Evolutionary conservation across 2,888 invertebrate genomes (phyloP).

Genomic region (Cataglyphis livida): DNA sequence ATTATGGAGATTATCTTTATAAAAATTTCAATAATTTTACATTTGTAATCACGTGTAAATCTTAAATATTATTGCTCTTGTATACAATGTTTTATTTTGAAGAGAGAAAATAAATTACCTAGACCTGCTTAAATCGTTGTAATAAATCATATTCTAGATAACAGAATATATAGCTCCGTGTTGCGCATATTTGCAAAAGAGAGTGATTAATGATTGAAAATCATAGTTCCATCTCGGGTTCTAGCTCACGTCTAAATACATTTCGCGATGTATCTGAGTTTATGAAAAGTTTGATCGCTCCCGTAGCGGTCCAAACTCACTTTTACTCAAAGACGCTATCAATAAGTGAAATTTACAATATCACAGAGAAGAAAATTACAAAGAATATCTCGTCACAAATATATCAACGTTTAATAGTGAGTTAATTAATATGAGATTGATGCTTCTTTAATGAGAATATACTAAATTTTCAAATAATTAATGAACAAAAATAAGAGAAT

Average conservation of each 20-base stretch:
- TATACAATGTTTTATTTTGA: not conserved
- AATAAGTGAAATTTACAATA: not conserved
- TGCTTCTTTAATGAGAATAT: not conserved
- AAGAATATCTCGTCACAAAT: not conserved
- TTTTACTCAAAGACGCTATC: not conserved
- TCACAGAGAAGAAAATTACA: not conserved
- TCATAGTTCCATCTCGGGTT: not conserved
- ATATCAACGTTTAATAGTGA: not conserved
- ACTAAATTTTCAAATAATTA: not conserved
- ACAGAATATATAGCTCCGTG: not conserved
- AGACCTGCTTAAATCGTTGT: not conserved
- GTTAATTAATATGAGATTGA: not conserved
- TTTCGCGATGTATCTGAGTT: conserved; percentile 8
- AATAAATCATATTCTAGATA: conserved; percentile 32
- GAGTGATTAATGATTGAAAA: conserved; percentile 32
- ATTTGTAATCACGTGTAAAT: not conserved
- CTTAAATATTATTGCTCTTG: not conserved
- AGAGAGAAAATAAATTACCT: not conserved
- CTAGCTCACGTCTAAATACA: not conserved
- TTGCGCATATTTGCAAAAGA: conserved; percentile 24
- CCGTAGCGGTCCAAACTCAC: not conserved
- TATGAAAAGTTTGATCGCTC: conserved; percentile 21
- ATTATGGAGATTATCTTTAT: not conserved
- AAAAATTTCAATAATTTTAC: not conserved
- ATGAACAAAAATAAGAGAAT: not conserved